These are phyloP conservation scores for Entomobrya proxima DNA, from an alignment of 2,888 invertebrate species.

Conservation along the genomic window DNA sequence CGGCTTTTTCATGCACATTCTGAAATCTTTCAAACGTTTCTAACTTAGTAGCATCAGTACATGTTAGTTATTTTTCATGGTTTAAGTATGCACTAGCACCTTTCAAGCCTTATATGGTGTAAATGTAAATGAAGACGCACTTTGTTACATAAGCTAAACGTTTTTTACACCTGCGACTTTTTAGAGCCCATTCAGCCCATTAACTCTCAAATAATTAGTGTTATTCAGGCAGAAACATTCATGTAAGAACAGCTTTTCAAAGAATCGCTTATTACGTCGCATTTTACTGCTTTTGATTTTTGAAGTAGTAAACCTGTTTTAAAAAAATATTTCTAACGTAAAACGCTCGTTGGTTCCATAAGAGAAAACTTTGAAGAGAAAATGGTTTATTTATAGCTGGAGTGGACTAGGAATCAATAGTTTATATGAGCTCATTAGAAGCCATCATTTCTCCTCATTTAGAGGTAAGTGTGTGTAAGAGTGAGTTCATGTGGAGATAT, in stretches of 20 bases:
- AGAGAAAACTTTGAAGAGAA: constrained; percentile 8
- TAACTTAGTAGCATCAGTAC: not conserved
- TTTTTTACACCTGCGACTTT: too few relatives aligned
- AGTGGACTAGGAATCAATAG: not conserved
- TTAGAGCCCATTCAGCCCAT: too few relatives aligned
- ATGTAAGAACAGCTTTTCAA: too few relatives aligned
- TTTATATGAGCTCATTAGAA: not conserved
- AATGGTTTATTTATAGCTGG: constrained; percentile 2
- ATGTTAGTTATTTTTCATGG: not conserved
- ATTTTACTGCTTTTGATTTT: too few relatives aligned
- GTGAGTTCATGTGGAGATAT: not conserved
- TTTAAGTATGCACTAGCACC: not conserved
- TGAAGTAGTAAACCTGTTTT: too few relatives aligned
- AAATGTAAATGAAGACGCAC: not conserved
- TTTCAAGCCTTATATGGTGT: not conserved
- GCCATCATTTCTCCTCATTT: not conserved
- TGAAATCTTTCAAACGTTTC: not conserved
- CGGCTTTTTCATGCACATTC: not conserved
- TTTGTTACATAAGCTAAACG: not conserved
- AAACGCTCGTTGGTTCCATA: too few relatives aligned
- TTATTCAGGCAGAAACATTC: too few relatives aligned
- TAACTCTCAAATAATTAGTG: not conserved
- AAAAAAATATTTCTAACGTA: too few relatives aligned
- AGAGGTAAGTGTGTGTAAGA: not conserved
- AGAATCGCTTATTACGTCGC: too few relatives aligned